These are phyloP conservation scores for Etheostoma spectabile DNA, from an alignment of 2,113 vertebrate genomes.

Conservation along the genomic window DNA sequence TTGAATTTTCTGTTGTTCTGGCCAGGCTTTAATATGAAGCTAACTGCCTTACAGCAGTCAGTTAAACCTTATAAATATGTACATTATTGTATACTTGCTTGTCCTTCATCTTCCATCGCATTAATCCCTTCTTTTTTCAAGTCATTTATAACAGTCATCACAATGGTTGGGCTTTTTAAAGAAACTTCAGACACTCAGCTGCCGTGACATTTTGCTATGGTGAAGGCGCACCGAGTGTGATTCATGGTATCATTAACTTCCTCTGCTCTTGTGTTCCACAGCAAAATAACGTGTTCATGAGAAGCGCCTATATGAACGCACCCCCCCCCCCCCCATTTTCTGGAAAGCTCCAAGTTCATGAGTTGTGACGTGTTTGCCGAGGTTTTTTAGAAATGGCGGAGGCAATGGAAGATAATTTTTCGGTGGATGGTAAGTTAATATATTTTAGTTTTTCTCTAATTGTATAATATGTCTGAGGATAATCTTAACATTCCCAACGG, in stretches of 20 bases:
- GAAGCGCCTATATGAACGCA: too few species aligned
- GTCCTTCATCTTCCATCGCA: too few species aligned
- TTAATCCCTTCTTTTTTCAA: too few species aligned
- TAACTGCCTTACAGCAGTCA: not conserved
- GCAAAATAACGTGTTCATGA: too few species aligned
- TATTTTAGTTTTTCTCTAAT: not conserved
- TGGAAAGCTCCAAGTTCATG: not conserved
- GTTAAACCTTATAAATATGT: slow-evolving; percentile 1
- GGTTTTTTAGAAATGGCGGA: not conserved
- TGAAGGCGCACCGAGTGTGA: too few species aligned
- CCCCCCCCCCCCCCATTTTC: not conserved
- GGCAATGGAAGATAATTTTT: not conserved
- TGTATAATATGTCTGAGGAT: not conserved
- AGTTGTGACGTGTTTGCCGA: not conserved
- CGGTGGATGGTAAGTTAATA: not conserved
- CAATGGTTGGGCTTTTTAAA: too few species aligned
- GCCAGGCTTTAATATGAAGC: slow-evolving; percentile 3
- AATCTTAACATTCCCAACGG: not conserved
- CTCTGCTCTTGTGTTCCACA: too few species aligned
- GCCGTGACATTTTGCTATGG: too few species aligned
- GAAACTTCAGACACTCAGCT: too few species aligned
- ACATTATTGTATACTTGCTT: too few species aligned
- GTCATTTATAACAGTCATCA: too few species aligned
- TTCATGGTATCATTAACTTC: too few species aligned
- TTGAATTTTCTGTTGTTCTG: not conserved